Conservation (phyloP, 2,888 invertebrate species). For the Parochlus steinenii region DNA sequence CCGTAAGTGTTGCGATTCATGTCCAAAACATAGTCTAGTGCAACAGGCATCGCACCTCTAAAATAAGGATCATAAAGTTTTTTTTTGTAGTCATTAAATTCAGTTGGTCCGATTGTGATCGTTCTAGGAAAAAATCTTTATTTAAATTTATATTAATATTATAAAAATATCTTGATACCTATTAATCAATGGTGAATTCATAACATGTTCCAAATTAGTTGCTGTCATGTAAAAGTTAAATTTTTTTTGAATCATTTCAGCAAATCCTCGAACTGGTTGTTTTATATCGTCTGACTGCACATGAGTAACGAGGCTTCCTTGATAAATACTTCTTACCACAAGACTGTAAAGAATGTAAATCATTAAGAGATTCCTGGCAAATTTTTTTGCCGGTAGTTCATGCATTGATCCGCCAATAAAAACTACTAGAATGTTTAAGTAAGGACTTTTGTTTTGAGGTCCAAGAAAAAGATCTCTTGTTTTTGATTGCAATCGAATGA, state of each 20-base stretch:
- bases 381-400: not conserved
- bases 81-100: no score
- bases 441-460: not conserved
- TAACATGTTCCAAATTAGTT: conserved; percentile 1
- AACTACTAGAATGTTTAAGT: conserved; percentile 4
- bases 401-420: conserved; percentile 6
- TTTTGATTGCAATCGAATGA: conserved; percentile 1
- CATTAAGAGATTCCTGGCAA: conserved; percentile 5
- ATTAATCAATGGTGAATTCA: no score
- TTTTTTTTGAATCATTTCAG: conserved; percentile 2
- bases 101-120: no score
- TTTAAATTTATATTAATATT: no score
- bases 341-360: conserved; percentile 6
- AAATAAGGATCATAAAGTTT: no score
- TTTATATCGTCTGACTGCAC: conserved; percentile 2
- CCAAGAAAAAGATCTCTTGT: conserved; percentile 8
- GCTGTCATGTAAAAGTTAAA: conserved; percentile 5
- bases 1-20: no score
- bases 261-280: conserved; percentile 3
- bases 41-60: no score
- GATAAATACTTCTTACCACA: conserved; percentile 7
- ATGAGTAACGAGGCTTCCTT: conserved; percentile 7
- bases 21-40: no score
- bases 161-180: no score
- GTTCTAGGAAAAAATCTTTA: no score